These are phyloP conservation scores for Zaprionus camerounensis DNA, from an alignment of 1,140 invertebrate species.

Conservation along the genomic window DNA sequence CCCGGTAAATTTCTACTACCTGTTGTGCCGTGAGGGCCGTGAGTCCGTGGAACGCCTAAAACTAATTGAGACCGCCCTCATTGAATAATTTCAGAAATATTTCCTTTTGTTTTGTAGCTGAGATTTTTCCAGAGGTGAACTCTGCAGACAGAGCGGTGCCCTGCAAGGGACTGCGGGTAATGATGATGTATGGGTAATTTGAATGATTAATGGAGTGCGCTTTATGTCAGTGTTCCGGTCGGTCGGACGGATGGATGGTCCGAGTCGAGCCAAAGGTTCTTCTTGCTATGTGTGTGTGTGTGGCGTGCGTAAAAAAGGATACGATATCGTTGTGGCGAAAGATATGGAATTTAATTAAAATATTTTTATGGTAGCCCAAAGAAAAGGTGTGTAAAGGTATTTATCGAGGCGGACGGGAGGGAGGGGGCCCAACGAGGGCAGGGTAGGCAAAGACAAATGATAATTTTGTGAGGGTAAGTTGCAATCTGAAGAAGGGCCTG, in stretches of 20 bases:
- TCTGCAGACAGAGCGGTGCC: conserved; percentile 68
- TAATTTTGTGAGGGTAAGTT: conserved; percentile 17
- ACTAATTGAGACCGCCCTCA: conserved; percentile 83
- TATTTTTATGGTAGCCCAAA: conserved; percentile 72
- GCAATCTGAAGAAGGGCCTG: neutral
- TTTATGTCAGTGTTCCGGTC: conserved; percentile 75
- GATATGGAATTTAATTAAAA: conserved; percentile 80
- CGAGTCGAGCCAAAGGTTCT: conserved; percentile 37
- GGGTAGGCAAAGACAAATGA: conserved; percentile 38
- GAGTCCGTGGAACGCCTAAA: conserved; percentile 68
- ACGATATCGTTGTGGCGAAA: conserved; percentile 60
- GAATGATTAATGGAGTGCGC: conserved; percentile 77
- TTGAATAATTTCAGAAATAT: conserved; percentile 77
- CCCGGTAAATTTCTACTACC: conserved; percentile 47
- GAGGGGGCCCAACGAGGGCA: conserved; percentile 2
- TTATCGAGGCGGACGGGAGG: conserved; percentile 31
- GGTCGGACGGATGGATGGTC: conserved; percentile 39
- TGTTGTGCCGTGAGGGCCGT: conserved; percentile 35
- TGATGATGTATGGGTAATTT: conserved; percentile 82
- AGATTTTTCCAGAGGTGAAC: conserved; percentile 43
- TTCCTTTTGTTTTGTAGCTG: conserved; percentile 44
- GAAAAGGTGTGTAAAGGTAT: conserved; percentile 47
- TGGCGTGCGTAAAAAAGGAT: conserved; percentile 62
- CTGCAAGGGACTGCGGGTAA: conserved; percentile 60
- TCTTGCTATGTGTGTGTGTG: conserved; percentile 21